A percentile compares a stretch with the other conserved stretches of the same genome.
Conservation (phyloP, 2,113 vertebrate species). For the Mus spicilegus region DNA sequence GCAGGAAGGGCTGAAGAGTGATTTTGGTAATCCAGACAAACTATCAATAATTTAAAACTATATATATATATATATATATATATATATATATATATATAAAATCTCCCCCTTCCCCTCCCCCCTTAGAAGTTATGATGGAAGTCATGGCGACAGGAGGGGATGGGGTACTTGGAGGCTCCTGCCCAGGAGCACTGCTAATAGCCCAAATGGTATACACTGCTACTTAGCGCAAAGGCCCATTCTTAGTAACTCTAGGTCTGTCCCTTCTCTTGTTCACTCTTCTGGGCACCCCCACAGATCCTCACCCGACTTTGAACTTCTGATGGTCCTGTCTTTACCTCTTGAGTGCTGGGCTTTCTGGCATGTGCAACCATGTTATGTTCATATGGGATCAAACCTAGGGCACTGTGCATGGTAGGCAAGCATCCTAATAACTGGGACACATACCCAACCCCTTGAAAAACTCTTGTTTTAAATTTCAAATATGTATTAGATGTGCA, state of each 20-base stretch:
- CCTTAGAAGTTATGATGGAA: slow-evolving; percentile 84
- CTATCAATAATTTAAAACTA: slow-evolving; percentile 93
- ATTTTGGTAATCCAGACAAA: slow-evolving; percentile 90
- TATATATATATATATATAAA: slow-evolving; percentile 86
- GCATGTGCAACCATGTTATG: too few relatives aligned
- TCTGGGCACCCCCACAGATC: slow-evolving; percentile 78
- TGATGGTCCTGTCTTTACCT: neutral
- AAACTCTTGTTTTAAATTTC: neutral
- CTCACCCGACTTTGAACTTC: slow-evolving; percentile 59
- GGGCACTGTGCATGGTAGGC: neutral
- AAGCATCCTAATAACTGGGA: neutral
- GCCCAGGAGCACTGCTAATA: slow-evolving; percentile 77
- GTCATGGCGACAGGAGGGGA: slow-evolving; percentile 73
- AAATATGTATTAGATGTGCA: neutral
- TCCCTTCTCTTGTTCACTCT: slow-evolving; percentile 67
- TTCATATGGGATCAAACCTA: neutral
- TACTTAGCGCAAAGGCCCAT: slow-evolving; percentile 59
- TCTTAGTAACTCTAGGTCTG: slow-evolving; percentile 41
- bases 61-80: slow-evolving; percentile 88
- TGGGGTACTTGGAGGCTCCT: slow-evolving; percentile 79
- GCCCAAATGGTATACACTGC: slow-evolving; percentile 59
- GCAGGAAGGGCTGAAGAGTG: slow-evolving; percentile 83
- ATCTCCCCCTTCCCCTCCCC: slow-evolving; percentile 83
- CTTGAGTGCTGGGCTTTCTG: neutral
- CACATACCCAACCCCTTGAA: neutral